Conservation (phyloP, 2,113 vertebrate species). For the Clupea harengus region DNA sequence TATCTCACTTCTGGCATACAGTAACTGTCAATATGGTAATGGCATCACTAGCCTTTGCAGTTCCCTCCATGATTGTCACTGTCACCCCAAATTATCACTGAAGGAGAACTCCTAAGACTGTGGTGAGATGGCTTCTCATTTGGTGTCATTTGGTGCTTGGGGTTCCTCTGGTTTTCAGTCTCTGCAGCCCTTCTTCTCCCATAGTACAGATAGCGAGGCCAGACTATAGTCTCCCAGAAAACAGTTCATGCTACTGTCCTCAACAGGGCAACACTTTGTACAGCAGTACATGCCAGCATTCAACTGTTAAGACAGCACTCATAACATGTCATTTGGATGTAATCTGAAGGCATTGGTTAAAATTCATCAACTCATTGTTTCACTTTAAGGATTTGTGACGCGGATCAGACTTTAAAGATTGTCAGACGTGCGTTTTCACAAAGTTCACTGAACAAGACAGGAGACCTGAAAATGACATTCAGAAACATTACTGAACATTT, state of each 20-base stretch:
- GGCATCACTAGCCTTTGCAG: background rate
- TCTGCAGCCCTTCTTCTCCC: background rate
- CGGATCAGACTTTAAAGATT: background rate
- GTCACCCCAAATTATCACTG: background rate
- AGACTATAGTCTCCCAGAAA: background rate
- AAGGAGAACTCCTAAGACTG: background rate
- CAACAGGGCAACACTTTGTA: background rate
- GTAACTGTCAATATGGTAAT: background rate
- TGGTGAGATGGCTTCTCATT: slow-evolving; percentile 3
- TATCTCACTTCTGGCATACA: background rate
- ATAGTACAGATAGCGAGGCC: background rate
- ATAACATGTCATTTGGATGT: background rate
- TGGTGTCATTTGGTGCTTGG: background rate
- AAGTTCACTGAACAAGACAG: background rate
- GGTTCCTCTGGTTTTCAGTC: background rate
- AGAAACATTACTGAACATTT: background rate
- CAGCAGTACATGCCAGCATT: background rate
- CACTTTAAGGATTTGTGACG: background rate
- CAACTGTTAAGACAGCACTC: slow-evolving; percentile 1
- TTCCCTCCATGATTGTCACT: background rate
- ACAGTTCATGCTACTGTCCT: background rate
- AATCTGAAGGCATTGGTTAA: slow-evolving; percentile 10
- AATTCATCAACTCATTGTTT: background rate
- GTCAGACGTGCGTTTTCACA: slow-evolving; percentile 3
- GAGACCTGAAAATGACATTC: background rate